Base-by-base conservation (phyloP, 2,888 invertebrate genomes). In the Podotricha telesiphe region DNA sequence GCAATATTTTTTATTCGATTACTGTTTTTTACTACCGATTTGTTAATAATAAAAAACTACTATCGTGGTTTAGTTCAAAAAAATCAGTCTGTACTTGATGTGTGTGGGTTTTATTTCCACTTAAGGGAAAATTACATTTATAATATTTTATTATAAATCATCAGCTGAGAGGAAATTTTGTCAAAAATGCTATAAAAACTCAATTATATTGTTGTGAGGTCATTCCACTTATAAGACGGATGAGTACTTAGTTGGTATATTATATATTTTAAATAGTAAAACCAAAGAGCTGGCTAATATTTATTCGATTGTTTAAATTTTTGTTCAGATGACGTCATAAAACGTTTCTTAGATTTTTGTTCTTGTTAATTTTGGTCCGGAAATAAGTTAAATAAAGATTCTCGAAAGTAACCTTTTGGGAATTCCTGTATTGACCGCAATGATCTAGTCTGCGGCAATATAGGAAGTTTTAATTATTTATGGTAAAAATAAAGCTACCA, bases 141-240 rank as follows among this genome's bases (percentile, higher is more conserved):
- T 40, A 40, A 40, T 50, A 19, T 50, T 17, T 47, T 20, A 8
- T 37, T 0, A 42, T 22, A 42, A n/a, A 11, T 22, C 42, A 59
- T 59, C 22, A n/a, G 15, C n/a, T 22, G 45, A 42, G n/a, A 45
- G n/a, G 58, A 59, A 45, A 50, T 19, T 22, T 28, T 6, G 34
- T 28, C 4, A 28, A 28, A 50, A 42, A 15, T 48, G 13, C 15
- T 50, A 59, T 42, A 51, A 53, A 59, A 59, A 45, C 15, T 15
- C n/a, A 15, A 10, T 2, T 59, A 13, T 22, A 20, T 53, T 34
- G 17, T 55, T 42, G 34, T 53, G 62, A 71, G 73, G 73, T 73
- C 67, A 62, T 20, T 65, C 48, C 69, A 64, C 73, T 71, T 70
- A 34, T 62, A 37, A 69, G 19, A 69, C 73, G 73, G 73, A 73